Evolutionary conservation across 1,140 invertebrate genomes (phyloP).

Genomic region (Amyelois transitella): DNA sequence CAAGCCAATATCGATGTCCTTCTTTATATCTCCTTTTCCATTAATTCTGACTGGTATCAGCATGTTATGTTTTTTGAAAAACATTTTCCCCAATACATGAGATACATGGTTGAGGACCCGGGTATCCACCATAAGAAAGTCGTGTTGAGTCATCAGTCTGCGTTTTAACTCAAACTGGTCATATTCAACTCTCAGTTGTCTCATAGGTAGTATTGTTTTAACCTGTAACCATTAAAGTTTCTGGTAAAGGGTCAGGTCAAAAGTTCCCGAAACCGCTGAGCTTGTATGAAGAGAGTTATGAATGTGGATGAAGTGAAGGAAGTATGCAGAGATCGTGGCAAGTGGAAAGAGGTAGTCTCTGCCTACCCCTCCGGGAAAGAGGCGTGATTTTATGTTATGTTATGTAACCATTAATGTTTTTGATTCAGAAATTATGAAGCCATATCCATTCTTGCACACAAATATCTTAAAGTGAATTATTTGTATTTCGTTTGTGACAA

Average conservation of each 20-base stretch:
- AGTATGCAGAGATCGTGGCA: too few relatives aligned
- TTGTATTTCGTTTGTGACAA: too few relatives aligned
- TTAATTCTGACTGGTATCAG: constrained; percentile 76
- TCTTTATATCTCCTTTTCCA: constrained; percentile 72
- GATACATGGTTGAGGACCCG: constrained; percentile 77
- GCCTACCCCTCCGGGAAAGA: too few relatives aligned
- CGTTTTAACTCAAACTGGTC: constrained; percentile 79
- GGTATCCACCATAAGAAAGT: constrained; percentile 79
- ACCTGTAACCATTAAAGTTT: constrained; percentile 35
- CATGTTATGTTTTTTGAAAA: constrained; percentile 77
- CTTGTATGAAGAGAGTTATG: too few relatives aligned
- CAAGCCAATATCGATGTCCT: constrained; percentile 75
- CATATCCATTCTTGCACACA: too few relatives aligned
- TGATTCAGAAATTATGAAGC: too few relatives aligned
- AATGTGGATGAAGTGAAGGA: too few relatives aligned
- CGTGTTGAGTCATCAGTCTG: constrained; percentile 77
- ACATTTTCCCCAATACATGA: constrained; percentile 77
- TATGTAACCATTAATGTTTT: too few relatives aligned
- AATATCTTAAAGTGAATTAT: too few relatives aligned
- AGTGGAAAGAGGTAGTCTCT: too few relatives aligned
- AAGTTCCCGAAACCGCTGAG: neutral
- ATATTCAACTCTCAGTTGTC: constrained; percentile 79
- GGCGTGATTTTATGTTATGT: too few relatives aligned
- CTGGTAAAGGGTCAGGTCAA: neutral
- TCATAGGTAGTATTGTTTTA: constrained; percentile 74